Conservation (phyloP, 2,113 vertebrate genomes). For the Mellivora capensis region DNA sequence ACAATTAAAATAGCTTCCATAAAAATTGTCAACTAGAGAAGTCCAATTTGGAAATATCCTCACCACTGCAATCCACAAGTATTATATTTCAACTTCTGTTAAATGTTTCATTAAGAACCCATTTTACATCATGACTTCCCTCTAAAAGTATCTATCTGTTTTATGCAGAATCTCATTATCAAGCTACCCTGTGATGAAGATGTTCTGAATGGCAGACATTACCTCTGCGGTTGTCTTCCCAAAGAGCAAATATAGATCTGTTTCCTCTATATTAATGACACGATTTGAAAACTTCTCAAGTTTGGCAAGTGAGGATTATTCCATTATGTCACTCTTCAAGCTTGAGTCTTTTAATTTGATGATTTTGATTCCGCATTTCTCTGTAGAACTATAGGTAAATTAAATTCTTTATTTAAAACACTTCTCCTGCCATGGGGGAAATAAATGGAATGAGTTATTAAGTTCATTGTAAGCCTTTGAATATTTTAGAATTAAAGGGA, state of each 20-base stretch:
- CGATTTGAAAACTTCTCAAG: not conserved
- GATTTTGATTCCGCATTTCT: constrained; percentile 37
- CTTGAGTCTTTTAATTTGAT: constrained; percentile 26
- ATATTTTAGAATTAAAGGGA: constrained; percentile 62
- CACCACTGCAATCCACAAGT: not conserved
- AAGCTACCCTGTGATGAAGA: not conserved
- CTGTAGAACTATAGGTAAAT: not conserved
- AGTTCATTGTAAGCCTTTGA: constrained; percentile 43
- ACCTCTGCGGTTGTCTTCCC: not conserved
- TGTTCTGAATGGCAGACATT: not conserved
- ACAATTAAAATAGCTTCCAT: not conserved
- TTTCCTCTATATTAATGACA: not conserved
- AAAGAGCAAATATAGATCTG: not conserved
- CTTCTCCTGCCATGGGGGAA: not conserved
- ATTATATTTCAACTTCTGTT: not conserved
- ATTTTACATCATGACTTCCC: not conserved
- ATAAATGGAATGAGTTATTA: constrained; percentile 42
- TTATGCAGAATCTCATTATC: not conserved
- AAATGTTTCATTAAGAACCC: not conserved
- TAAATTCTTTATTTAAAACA: constrained; percentile 51
- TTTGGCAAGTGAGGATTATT: constrained; percentile 19
- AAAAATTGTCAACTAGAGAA: not conserved
- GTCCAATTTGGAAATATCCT: not conserved
- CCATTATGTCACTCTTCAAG: not conserved
- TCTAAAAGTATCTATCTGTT: constrained; percentile 13